Conservation (phyloP, 1,140 invertebrate genomes). For the Drosophila orosa region DNA sequence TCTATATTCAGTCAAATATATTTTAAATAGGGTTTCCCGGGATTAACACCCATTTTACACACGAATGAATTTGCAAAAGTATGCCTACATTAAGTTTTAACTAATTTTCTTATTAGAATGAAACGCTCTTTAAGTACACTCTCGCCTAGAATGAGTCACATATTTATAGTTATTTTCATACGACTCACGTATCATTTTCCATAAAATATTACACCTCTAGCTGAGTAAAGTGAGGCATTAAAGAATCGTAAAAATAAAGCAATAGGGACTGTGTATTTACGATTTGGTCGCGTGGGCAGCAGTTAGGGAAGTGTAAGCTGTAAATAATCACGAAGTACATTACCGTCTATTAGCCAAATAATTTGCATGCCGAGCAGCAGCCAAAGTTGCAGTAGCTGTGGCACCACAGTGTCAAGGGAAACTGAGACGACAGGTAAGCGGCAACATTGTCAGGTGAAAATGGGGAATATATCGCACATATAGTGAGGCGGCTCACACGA, state of each 20-base stretch:
- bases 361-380: constrained; percentile 61
- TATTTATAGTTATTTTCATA: constrained; percentile 26
- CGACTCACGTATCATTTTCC: constrained; percentile 40
- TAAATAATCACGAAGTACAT: constrained; percentile 65
- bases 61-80: too few relatives aligned
- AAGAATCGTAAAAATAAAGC: constrained; percentile 56
- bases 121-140: neutral
- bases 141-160: neutral
- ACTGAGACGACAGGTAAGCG: constrained; percentile 25
- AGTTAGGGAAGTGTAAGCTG: constrained; percentile 55
- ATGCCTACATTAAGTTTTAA: neutral
- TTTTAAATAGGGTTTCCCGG: neutral
- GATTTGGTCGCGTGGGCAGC: constrained; percentile 63
- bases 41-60: neutral
- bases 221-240: constrained; percentile 49
- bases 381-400: constrained; percentile 11
- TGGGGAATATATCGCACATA: constrained; percentile 15
- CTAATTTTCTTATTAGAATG: neutral
- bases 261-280: constrained; percentile 44
- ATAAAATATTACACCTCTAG: constrained; percentile 47
- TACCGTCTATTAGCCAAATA: constrained; percentile 64
- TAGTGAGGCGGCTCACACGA: constrained; percentile 35
- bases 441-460: constrained; percentile 40
- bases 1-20: too few relatives aligned
- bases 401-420: constrained; percentile 66